phyloP scores from a whole-genome alignment of 1,140 invertebrate species.

The Drosophila yakuba region DNA sequence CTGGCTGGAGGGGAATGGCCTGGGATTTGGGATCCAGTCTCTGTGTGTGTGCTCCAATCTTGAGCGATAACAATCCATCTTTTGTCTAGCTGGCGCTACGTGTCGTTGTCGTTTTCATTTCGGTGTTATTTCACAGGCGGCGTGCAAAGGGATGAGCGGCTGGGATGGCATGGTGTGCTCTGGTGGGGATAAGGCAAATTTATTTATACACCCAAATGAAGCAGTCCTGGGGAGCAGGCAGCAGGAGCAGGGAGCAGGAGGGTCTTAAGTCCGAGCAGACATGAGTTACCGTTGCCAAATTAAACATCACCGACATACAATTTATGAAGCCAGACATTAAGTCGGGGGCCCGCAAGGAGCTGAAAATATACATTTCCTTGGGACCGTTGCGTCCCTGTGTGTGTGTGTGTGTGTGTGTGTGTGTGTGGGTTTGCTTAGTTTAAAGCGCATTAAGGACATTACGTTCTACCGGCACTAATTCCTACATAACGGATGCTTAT shows the following conservation, averaged over 20 bases:
- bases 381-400: not conserved
- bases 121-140: slow-evolving; percentile 11
- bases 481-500: slow-evolving; percentile 34
- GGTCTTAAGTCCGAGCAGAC: slow-evolving; percentile 66
- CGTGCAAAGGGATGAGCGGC: not conserved
- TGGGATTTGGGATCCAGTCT: slow-evolving; percentile 21
- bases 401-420: not conserved
- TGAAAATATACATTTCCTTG: slow-evolving; percentile 55
- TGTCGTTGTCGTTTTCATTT: slow-evolving; percentile 44
- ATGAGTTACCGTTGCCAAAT: slow-evolving; percentile 82
- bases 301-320: slow-evolving; percentile 79
- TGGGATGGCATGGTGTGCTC: not conserved
- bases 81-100: slow-evolving; percentile 66
- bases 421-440: slow-evolving; percentile 15
- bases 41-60: slow-evolving; percentile 57
- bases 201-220: slow-evolving; percentile 73
- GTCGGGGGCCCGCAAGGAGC: slow-evolving; percentile 42
- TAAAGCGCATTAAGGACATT: slow-evolving; percentile 40
- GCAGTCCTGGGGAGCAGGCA: slow-evolving; percentile 21
- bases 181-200: slow-evolving; percentile 44
- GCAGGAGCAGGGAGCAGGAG: not conserved
- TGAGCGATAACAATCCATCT: slow-evolving; percentile 82
- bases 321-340: slow-evolving; percentile 81
- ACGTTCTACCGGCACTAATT: slow-evolving; percentile 50
- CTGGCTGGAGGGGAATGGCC: not conserved